Evolutionary conservation across 1,140 invertebrate species (phyloP).

Genomic region (Lucilia sericata): DNA sequence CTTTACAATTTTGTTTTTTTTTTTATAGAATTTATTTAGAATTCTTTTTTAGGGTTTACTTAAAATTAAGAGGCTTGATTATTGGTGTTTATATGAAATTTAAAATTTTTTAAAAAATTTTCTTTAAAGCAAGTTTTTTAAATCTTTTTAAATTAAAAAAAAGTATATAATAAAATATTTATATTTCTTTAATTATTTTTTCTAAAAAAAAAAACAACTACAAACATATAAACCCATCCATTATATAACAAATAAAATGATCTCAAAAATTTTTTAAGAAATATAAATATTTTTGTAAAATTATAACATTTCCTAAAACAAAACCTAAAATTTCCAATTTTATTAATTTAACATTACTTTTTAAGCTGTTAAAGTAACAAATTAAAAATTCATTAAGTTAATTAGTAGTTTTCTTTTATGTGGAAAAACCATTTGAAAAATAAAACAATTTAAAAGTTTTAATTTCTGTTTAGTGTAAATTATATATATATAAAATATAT

Average conservation of each 20-base stretch:
- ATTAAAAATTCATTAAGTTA: conserved; percentile 38
- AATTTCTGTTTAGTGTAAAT: conserved; percentile 32
- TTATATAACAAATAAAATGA: conserved; percentile 33
- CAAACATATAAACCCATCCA: conserved; percentile 20
- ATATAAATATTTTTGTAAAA: neutral
- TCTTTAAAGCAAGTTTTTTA: no score
- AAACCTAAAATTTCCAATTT: neutral
- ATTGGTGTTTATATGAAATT: neutral
- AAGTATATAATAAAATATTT: neutral
- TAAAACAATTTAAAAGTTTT: neutral
- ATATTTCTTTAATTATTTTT: conserved; percentile 16
- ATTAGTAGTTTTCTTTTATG: neutral
- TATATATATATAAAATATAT: conserved; percentile 45
- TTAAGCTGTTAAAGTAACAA: neutral
- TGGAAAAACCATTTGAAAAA: neutral
- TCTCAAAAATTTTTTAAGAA: conserved; percentile 32
- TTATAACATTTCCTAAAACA: conserved; percentile 30
- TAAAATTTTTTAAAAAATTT: neutral
- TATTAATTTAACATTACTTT: neutral
- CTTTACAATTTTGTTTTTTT: conserved; percentile 26
- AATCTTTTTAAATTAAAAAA: no score
- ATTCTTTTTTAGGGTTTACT: neutral
- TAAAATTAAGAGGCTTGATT: neutral
- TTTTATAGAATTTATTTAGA: neutral
- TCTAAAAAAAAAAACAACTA: neutral